Evolutionary conservation across 2,797 vertebrate genomes (phyloP), one percentile per base, ranked within the genome.

Genomic region (Enteromius fasciolatus): DNA sequence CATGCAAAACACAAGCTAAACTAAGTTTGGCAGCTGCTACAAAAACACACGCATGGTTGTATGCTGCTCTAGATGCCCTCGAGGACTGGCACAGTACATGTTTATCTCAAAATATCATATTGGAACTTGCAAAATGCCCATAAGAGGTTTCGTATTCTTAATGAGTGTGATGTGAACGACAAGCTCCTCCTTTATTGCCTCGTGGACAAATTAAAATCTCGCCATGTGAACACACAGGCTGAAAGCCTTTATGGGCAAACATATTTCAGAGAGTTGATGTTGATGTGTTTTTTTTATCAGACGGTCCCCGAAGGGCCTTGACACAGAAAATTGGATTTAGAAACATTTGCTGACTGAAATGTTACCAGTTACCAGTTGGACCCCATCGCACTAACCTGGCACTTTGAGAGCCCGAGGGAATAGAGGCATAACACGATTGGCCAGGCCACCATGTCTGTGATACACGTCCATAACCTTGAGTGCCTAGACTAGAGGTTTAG

Each of bases 261-360:
- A 81, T 72, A 77, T 85, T 87, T 84, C 68, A 72, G 66, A 76
- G 67, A 20, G 52, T 66, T 79, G 50, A 63, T 68, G 66, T 61
- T 84, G 75, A 81, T 80, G 78, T 83, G 50, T 84, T 78, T 33
- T 33, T 84, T 84, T 85, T 48, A 66, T 83, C 69, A 80, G 72
- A 57, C 48, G 20, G 78, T 69, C 75, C 66, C 86, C 85, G 25
- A 75, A 81, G 79, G 72, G 63, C 59, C 78, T 69, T 79, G 78
- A 44, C 69, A 83, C 50, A 77, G 74, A 64, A 78, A 87, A 84
- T 77, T 83, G 78, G 87, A 85, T 88, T 88, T 82, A 80, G 85
- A 84, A 83, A 77, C 85, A 83, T 63, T 87, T 85, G 76, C 81
- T 87, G 69, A 86, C 83, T 86, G 83, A 83, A 86, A 64, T 57